Conservation (phyloP, 2,797 vertebrate species). For the Sternarchorhynchus goeldii region DNA sequence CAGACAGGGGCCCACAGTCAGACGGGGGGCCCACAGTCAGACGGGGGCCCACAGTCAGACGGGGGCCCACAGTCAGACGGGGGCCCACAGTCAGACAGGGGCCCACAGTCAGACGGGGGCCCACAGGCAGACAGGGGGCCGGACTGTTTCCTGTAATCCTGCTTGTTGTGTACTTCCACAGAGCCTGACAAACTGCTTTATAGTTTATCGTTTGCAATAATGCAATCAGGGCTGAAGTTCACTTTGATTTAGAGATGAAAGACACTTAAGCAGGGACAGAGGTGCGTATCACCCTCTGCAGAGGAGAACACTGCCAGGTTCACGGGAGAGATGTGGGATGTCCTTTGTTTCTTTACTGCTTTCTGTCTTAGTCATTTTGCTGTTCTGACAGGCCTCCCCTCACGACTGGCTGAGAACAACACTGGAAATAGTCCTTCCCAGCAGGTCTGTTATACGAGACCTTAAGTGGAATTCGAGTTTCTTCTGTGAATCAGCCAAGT, state of each 20-base stretch:
- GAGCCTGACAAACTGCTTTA: background rate
- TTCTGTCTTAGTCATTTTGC: background rate
- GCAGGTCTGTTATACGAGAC: constrained; percentile 32
- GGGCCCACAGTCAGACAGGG: background rate
- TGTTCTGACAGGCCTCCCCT: background rate
- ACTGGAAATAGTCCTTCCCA: constrained; percentile 20
- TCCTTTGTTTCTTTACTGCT: background rate
- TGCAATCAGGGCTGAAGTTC: background rate
- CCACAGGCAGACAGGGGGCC: too few relatives aligned
- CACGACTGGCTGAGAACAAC: background rate
- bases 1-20: too few relatives aligned
- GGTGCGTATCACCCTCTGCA: background rate
- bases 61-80: background rate
- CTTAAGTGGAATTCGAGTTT: constrained; percentile 7
- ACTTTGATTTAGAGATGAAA: constrained; percentile 10
- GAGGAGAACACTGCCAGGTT: background rate
- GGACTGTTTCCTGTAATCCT: background rate
- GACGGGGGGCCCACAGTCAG: too few relatives aligned
- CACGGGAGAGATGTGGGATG: background rate
- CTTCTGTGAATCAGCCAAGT: constrained; percentile 5
- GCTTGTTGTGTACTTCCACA: background rate
- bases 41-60: too few relatives aligned
- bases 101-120: background rate
- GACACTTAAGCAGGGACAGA: background rate
- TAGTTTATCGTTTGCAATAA: background rate